These are phyloP conservation scores for Melanotus villosus DNA, from an alignment of 2,888 invertebrate genomes.

Conservation along the genomic window DNA sequence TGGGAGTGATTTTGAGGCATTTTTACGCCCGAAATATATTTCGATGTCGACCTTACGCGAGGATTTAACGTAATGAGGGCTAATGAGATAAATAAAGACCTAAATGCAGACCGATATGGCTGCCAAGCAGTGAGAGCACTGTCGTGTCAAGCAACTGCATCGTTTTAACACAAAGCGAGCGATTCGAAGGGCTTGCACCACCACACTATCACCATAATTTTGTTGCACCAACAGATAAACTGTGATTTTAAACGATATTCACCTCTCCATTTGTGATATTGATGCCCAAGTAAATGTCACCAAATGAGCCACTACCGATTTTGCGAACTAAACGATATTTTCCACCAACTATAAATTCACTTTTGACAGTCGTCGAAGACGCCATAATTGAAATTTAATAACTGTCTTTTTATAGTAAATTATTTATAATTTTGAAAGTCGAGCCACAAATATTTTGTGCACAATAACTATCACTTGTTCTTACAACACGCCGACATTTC, in stretches of 20 bases:
- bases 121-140: slow-evolving; percentile 51
- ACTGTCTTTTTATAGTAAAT: slow-evolving; percentile 61
- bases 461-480: slow-evolving; percentile 69
- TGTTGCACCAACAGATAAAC: slow-evolving; percentile 13
- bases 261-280: slow-evolving; percentile 93
- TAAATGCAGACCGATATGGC: slow-evolving; percentile 53
- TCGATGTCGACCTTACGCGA: slow-evolving; percentile 7
- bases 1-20: slow-evolving; percentile 45
- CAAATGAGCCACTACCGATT: slow-evolving; percentile 99
- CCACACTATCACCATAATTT: slow-evolving; percentile 6
- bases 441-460: slow-evolving; percentile 65
- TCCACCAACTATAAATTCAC: slow-evolving; percentile 89
- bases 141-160: slow-evolving; percentile 46
- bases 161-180: slow-evolving; percentile 52
- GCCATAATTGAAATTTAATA: slow-evolving; percentile 66
- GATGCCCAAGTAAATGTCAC: slow-evolving; percentile 98
- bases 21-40: slow-evolving; percentile 46
- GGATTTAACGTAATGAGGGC: slow-evolving; percentile 31
- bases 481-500: slow-evolving; percentile 74
- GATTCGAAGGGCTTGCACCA: slow-evolving; percentile 16
- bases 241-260: slow-evolving; percentile 62
- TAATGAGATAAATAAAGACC: slow-evolving; percentile 45
- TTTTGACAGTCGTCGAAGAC: slow-evolving; percentile 68
- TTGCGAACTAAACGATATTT: slow-evolving; percentile 96
- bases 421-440: slow-evolving; percentile 66